Conservation (phyloP, 2,113 vertebrate genomes). For the Bungarus multicinctus region DNA sequence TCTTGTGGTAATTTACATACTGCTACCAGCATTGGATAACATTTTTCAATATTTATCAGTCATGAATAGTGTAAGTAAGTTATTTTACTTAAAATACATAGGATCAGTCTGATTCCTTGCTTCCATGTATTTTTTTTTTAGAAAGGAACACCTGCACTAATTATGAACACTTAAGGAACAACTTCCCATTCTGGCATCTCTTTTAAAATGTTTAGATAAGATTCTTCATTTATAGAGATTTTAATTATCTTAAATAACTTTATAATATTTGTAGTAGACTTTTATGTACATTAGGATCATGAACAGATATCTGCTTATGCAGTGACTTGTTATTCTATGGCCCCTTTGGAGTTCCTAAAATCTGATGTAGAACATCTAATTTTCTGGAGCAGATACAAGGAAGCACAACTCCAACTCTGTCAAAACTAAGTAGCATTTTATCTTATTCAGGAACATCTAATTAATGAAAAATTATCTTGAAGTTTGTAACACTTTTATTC, state of each 20-base stretch:
- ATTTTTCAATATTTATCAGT: not conserved
- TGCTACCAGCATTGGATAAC: not conserved
- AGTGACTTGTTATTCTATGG: not conserved
- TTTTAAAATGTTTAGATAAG: not conserved
- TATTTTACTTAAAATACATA: not conserved
- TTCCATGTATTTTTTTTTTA: slow-evolving; percentile 10
- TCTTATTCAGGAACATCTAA: not conserved
- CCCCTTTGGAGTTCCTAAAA: not conserved
- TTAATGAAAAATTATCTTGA: not conserved
- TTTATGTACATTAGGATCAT: not conserved
- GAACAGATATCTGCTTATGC: not conserved
- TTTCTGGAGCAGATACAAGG: not conserved
- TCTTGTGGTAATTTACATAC: not conserved
- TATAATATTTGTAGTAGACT: not conserved
- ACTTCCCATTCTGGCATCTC: not conserved
- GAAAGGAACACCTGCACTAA: not conserved
- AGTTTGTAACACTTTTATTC: not conserved
- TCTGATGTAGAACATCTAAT: not conserved
- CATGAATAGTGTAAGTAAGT: not conserved
- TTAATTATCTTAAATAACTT: not conserved
- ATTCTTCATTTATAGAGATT: slow-evolving; percentile 11
- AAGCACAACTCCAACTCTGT: not conserved
- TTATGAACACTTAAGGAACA: slow-evolving; percentile 13
- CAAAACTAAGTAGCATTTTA: not conserved
- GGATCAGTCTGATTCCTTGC: not conserved